Base-by-base conservation (phyloP, 2,797 vertebrate species). In the Amphiprion clarkii region DNA sequence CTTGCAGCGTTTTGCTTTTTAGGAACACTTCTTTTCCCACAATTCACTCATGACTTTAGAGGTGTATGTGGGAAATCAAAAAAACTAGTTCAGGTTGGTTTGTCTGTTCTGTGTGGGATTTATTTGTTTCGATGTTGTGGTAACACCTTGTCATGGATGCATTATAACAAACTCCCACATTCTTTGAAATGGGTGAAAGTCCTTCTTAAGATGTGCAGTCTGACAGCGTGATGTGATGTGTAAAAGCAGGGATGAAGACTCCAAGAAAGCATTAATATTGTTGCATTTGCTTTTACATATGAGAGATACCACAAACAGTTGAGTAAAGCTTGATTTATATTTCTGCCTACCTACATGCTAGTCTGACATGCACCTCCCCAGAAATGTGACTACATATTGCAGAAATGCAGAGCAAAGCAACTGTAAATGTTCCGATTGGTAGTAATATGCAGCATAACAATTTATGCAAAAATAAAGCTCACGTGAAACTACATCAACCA, bases 1-100 rank as follows among this genome's bases (percentile, higher is more conserved):
- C 25, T 67, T 0, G 59, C 31, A n/a, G 13, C n/a, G n/a, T 23
- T 55, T 17, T 56, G 1, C 8, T 62, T 74, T 58, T 75, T 52
- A 46, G 23, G 17, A 57, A n/a, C 6, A 31, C n/a, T 8, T 12
- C 8, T 73, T 68, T 73, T 27, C 10, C 69, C 67, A 6, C 1
- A 49, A 6, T 57, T 72, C 2, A 21, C 44, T 10, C 27, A 1
- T 19, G 29, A 12, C 44, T 40, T 33, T 0, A 68, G 39, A 48
- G 1, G 2, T 27, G 25, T 10, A 19, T 60, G 25, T 55, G 33
- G 23, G 14, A 39, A 71, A 67, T 59, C 42, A 52, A 57, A 74
- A 74, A 77, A 73, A 44, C 21, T 33, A 61, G 33, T 33, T 33
- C 36, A 11, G 36, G 36, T 12, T 11, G 36, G 33, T 33, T 11